Base-by-base conservation (phyloP, 2,113 vertebrate genomes). In the Hippocampus abdominalis region DNA sequence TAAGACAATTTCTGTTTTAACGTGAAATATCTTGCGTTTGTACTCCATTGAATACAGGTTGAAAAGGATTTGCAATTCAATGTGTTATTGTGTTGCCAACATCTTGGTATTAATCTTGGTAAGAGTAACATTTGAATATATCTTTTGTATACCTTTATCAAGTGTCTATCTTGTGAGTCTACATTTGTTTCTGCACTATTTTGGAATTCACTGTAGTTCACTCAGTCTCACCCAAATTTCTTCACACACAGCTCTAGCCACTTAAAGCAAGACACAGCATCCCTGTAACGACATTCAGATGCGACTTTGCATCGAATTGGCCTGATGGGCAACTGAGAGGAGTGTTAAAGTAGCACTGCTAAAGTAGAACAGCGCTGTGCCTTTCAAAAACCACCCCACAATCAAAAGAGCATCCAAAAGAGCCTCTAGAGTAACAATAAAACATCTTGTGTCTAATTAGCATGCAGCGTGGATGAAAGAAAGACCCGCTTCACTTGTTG, bases 391-490 rank as follows among this genome's bases (percentile, higher is more conserved):
- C 74, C 64, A 85, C 83, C 79, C 70, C 61, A 72, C 71, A 72
- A 74, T 23, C 63, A 25, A 64, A 25, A 76, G 81, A 75, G 29
- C 64, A 71, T 75, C 71, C 73, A 81, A 78, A 77, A 40, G 77
- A 73, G 74, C 64, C 84, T 78, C 79, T 76, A 16, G 76, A 87
- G 81, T 76, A 77, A 81, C 66, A 82, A 83, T 87, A 73, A 82
- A 81, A 85, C 72, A 71, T 70, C 66, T 77, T 84, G 80, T 83
- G 72, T 83, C 82, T 79, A 86, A 87, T 90, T 86, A 85, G 75
- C 69, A 75, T 84, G 74, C 71, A 79, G 79, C 81, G 77, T 71
- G 46, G 68, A 81, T 83, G 73, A 82, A 76, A 78, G 76, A 84
- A 80, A 60, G 63, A 46, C n/a, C 21, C 2, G 39, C 74, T 78